Conservation (phyloP, 1,140 invertebrate genomes). For the Drosophila nikananu region DNA sequence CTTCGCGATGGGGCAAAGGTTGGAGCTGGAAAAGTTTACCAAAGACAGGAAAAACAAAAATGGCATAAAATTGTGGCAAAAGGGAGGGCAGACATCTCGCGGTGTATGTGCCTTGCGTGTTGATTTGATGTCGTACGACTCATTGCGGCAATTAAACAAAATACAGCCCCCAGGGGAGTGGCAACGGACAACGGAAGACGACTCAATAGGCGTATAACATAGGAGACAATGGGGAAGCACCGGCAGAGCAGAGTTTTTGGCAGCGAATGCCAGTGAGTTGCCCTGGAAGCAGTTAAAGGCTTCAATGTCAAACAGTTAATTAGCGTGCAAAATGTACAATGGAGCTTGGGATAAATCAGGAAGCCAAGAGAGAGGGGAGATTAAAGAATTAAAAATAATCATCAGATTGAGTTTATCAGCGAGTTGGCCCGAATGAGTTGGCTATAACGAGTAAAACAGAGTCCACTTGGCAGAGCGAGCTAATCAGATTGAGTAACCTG, state of each 20-base stretch:
- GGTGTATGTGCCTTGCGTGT: conserved; percentile 61
- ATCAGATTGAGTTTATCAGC: neutral
- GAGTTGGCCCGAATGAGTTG: neutral
- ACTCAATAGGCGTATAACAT: conserved; percentile 10
- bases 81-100: neutral
- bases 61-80: neutral
- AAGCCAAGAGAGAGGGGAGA: too few relatives aligned
- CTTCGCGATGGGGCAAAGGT: conserved; percentile 27
- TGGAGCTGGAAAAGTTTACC: conserved; percentile 9
- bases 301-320: conserved; percentile 10
- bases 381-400: too few relatives aligned
- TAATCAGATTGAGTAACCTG: neutral
- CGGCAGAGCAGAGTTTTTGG: neutral
- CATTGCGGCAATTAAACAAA: conserved; percentile 65
- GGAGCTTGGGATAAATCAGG: neutral
- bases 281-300: conserved; percentile 3
- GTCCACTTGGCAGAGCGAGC: neutral
- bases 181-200: conserved; percentile 16
- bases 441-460: neutral
- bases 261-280: neutral
- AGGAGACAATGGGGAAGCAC: neutral
- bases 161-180: conserved; percentile 30
- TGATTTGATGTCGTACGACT: conserved; percentile 57
- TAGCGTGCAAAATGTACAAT: conserved; percentile 7
- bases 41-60: neutral